Percentiles rank a stretch among this genome's conserved stretches.
Conservation (phyloP, 2,113 vertebrate species). For the Madoqua kirkii region DNA sequence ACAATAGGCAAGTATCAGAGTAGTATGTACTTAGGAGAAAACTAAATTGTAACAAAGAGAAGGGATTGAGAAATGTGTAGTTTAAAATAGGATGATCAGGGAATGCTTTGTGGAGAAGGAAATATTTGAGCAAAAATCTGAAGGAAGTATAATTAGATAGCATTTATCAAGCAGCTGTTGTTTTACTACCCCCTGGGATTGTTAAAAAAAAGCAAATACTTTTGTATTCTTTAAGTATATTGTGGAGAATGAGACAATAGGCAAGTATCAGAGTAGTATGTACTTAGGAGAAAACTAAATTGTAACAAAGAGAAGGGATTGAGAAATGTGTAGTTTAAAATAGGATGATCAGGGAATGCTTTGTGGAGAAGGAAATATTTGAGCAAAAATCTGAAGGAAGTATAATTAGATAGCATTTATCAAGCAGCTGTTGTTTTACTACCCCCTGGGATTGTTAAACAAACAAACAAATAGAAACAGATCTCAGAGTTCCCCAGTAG, state of each 20-base stretch:
- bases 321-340: not conserved
- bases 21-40: not conserved
- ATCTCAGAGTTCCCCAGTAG: not conserved
- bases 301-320: not conserved
- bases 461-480: not conserved
- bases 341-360: not conserved
- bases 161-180: not conserved
- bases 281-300: not conserved
- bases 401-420: slow-evolving; percentile 1
- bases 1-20: not conserved
- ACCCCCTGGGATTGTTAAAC: not conserved
- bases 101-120: not conserved
- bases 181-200: not conserved
- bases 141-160: slow-evolving; percentile 6
- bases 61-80: not conserved
- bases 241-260: not conserved
- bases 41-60: not conserved
- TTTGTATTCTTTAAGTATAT: not conserved
- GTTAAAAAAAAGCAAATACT: not conserved
- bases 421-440: not conserved
- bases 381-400: not conserved
- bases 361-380: not conserved
- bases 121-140: slow-evolving; percentile 17
- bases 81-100: not conserved
- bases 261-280: not conserved